Percentiles rank a stretch among this genome's conserved stretches.
These are phyloP conservation scores for Syngnathus scovelli DNA, from an alignment of 2,113 vertebrate genomes.

Conservation along the genomic window DNA sequence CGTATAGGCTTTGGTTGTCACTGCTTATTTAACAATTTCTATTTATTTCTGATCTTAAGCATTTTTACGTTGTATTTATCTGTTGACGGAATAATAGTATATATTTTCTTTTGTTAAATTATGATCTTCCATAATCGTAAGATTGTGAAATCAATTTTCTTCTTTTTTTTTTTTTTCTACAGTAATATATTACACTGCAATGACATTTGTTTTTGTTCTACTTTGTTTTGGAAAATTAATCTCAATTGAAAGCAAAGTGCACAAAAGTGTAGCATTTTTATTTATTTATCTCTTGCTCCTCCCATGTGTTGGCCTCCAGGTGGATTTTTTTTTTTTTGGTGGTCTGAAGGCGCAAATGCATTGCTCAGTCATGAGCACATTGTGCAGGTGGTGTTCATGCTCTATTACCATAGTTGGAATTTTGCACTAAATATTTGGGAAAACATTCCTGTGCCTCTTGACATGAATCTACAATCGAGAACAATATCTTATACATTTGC, in stretches of 20 bases:
- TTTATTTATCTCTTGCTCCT: slow-evolving; percentile 52
- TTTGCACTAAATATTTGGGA: background rate
- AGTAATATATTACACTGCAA: slow-evolving; percentile 88
- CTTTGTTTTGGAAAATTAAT: slow-evolving; percentile 77
- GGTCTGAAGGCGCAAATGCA: background rate
- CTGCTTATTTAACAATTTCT: slow-evolving; percentile 95
- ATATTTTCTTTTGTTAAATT: slow-evolving; percentile 89
- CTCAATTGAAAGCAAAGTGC: slow-evolving; percentile 76
- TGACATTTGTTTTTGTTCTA: slow-evolving; percentile 69
- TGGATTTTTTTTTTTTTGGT: background rate
- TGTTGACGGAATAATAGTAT: slow-evolving; percentile 90
- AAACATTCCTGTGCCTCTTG: background rate
- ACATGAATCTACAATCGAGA: background rate
- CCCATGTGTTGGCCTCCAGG: slow-evolving; percentile 73
- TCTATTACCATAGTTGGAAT: background rate
- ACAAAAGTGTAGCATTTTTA: slow-evolving; percentile 77
- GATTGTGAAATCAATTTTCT: slow-evolving; percentile 79
- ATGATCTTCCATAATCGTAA: slow-evolving; percentile 88
- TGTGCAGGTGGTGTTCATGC: background rate
- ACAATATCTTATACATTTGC: background rate
- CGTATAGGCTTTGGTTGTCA: slow-evolving; percentile 81
- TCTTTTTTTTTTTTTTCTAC: slow-evolving; percentile 70
- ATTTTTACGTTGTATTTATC: slow-evolving; percentile 89
- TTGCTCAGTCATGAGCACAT: background rate
- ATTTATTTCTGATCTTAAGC: slow-evolving; percentile 95